Percentiles rank a stretch among this genome's conserved stretches.
Conservation (phyloP, 64 coral and sea anemone species). For the Montipora sp. region DNA sequence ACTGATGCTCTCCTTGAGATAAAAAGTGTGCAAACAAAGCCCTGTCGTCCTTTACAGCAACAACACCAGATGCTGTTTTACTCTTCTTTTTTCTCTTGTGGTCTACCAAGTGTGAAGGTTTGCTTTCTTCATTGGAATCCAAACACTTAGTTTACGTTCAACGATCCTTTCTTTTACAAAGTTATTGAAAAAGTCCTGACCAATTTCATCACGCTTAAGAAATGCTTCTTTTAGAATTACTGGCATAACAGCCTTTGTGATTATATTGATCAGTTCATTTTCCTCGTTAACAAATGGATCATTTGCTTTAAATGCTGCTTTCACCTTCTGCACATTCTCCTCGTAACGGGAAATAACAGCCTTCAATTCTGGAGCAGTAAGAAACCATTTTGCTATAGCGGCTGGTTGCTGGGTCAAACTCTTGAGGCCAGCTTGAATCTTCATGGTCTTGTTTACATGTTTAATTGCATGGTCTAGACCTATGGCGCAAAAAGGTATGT, state of each 20-base stretch:
- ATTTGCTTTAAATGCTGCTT: not conserved
- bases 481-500: slow-evolving; percentile 72
- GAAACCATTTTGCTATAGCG: slow-evolving; percentile 18
- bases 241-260: slow-evolving; percentile 25
- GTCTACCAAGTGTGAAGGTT: slow-evolving; percentile 26
- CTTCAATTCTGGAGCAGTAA: not conserved
- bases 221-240: not conserved
- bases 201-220: slow-evolving; percentile 20
- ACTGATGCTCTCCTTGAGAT: slow-evolving; percentile 58
- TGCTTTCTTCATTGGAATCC: slow-evolving; percentile 49
- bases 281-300: not conserved
- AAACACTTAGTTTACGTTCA: slow-evolving; percentile 15
- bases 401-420: slow-evolving; percentile 58
- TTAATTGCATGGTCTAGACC: slow-evolving; percentile 57
- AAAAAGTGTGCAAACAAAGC: slow-evolving; percentile 53
- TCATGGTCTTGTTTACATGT: slow-evolving; percentile 70
- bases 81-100: not conserved
- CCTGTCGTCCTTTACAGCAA: slow-evolving; percentile 50
- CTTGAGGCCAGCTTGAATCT: slow-evolving; percentile 60
- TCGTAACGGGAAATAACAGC: not conserved
- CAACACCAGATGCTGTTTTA: slow-evolving; percentile 14
- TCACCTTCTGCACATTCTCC: not conserved
- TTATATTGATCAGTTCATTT: not conserved
- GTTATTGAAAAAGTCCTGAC: slow-evolving; percentile 5
- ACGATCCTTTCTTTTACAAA: slow-evolving; percentile 44